Percentiles rank a stretch among this genome's conserved stretches.
phyloP scores from a whole-genome alignment of 2,888 invertebrate genomes.

The Euphydryas editha region DNA sequence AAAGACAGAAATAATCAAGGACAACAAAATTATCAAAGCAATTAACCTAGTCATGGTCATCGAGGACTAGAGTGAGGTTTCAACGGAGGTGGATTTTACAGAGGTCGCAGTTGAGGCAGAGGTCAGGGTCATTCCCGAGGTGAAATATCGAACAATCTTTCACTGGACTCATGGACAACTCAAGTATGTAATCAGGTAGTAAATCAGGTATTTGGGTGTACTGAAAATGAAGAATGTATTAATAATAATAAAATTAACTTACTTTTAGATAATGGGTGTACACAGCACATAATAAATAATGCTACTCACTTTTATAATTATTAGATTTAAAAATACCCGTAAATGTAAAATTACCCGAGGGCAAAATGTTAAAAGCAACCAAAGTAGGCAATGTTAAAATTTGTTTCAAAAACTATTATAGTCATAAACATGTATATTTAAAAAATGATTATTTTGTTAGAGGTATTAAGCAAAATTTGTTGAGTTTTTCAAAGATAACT shows the following conservation, averaged over 20 bases:
- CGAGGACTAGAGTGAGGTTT: conserved; percentile 15
- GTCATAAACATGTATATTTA: conserved; percentile 19
- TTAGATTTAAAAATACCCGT: conserved; percentile 21
- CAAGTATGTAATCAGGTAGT: conserved; percentile 41
- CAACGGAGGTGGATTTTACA: conserved; percentile 29
- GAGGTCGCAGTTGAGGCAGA: not conserved
- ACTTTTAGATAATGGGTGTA: conserved; percentile 46
- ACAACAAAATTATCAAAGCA: too few species aligned
- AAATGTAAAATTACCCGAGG: conserved; percentile 30
- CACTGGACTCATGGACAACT: conserved; percentile 41
- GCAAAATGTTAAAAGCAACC: conserved; percentile 31
- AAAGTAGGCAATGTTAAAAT: conserved; percentile 38
- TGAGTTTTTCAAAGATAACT: too few species aligned
- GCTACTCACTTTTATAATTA: conserved; percentile 40
- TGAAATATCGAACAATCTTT: conserved; percentile 32
- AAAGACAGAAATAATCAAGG: too few species aligned
- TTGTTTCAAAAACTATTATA: conserved; percentile 33
- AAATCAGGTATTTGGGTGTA: conserved; percentile 34
- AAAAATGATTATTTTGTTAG: too few species aligned
- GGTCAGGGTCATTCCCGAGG: not conserved
- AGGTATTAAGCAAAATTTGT: too few species aligned
- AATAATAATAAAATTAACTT: conserved; percentile 42
- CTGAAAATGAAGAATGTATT: conserved; percentile 21
- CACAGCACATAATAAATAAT: conserved; percentile 33
- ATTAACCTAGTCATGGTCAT: too few species aligned